These are phyloP conservation scores for Drosophila guanche DNA, from an alignment of 1,140 invertebrate genomes.

Conservation along the genomic window DNA sequence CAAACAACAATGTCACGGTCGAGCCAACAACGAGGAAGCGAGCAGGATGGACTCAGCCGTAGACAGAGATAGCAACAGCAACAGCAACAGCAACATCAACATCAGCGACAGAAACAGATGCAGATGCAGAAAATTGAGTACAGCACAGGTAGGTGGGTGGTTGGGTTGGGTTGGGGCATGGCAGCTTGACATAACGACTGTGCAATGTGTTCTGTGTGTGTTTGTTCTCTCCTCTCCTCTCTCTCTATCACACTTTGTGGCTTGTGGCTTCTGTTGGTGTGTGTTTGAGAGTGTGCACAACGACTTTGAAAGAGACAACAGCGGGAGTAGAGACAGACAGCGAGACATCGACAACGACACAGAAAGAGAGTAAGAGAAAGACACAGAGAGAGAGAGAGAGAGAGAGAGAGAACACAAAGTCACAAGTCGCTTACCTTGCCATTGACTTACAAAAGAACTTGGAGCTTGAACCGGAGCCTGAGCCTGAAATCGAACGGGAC, in stretches of 20 bases:
- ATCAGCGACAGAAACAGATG: slow-evolving; percentile 22
- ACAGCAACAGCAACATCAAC: slow-evolving; percentile 17
- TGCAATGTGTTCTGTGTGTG: slow-evolving; percentile 8
- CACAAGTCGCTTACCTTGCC: slow-evolving; percentile 71
- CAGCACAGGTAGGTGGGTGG: not conserved
- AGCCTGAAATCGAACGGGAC: not conserved
- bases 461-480: too few species aligned
- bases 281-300: not conserved
- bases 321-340: slow-evolving; percentile 17
- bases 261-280: not conserved
- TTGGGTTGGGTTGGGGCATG: too few species aligned
- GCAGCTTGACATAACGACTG: too few species aligned
- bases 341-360: slow-evolving; percentile 16
- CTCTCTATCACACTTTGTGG: too few species aligned
- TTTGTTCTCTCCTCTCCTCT: not conserved
- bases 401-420: slow-evolving; percentile 39
- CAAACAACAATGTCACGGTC: slow-evolving; percentile 57
- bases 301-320: slow-evolving; percentile 33
- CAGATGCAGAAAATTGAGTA: slow-evolving; percentile 33
- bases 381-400: slow-evolving; percentile 16
- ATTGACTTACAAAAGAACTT: slow-evolving; percentile 41
- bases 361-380: slow-evolving; percentile 7
- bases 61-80: slow-evolving; percentile 30
- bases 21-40: slow-evolving; percentile 36
- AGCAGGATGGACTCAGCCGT: slow-evolving; percentile 19